Evolutionary conservation across 2,113 vertebrate genomes (phyloP), one percentile per base, ranked within the genome.

Genomic region (Mesembrinibis cayennensis): DNA sequence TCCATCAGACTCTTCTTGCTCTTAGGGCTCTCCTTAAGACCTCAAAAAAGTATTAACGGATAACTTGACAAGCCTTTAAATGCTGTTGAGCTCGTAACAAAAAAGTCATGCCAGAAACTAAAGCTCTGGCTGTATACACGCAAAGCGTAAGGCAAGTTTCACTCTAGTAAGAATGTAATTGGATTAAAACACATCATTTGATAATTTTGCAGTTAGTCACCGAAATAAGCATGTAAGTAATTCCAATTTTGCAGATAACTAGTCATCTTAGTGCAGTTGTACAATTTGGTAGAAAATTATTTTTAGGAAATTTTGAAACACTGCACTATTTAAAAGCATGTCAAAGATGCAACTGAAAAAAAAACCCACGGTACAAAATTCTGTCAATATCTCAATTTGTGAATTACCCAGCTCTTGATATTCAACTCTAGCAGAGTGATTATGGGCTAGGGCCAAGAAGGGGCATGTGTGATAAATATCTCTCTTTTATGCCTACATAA

Each of bases 111-210:
- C 89, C 95, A 92, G 89, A 91, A 96, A 90, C 86, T 86, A 91
- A 96, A 96, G 95, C 76, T 65, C 66, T 55, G 65, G 53, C 72
- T 91, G 80, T 23, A 72, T 59, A 74, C 56, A 92, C 2, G 7
- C 30, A 1, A 85, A 89, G 58, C 21, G 83, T 62, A 45, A 83
- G 79, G 83, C 87, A 87, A 92, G 95, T 85, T 94, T 93, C 91
- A 91, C 95, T 97, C 92, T 80, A 20, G 25, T 93, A 95, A 93
- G 95, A 95, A 94, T 67, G 83, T 97, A 97, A 98, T 97, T 98
- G 97, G 96, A 98, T 98, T 97, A 98, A 98, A 96, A 93, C 34
- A 82, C 95, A 90, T 93, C 95, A 97, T 97, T 97, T 97, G 97
- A 94, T 98, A 98, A 98, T 97, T 97, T 94, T 94, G 96, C 94